A percentile compares a stretch with the other conserved stretches of the same genome.
Conservation (phyloP, 2,888 invertebrate genomes). For the Antheraea assamensis region DNA sequence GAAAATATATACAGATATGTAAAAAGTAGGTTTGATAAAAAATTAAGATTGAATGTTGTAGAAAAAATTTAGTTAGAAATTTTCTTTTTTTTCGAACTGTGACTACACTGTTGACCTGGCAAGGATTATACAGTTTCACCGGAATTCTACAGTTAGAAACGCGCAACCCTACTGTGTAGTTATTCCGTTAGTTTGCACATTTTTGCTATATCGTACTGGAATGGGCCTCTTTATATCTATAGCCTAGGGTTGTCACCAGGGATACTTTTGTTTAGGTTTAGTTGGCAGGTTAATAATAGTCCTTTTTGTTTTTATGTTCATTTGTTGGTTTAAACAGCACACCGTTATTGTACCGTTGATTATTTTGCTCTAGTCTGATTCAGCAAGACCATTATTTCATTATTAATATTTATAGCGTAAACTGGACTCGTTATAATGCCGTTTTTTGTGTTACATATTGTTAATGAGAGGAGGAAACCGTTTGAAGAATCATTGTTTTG, state of each 20-base stretch:
- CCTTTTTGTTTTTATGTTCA: not conserved
- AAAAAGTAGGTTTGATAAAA: too few species aligned
- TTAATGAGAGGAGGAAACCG: not conserved
- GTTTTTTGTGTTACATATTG: not conserved
- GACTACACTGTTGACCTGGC: too few species aligned
- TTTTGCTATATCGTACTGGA: slow-evolving; percentile 51
- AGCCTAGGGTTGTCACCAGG: slow-evolving; percentile 7
- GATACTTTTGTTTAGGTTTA: not conserved
- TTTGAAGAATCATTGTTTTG: not conserved
- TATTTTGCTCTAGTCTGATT: not conserved
- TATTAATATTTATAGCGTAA: not conserved
- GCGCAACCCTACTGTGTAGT: slow-evolving; percentile 27
- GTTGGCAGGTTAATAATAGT: not conserved
- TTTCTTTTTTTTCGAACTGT: too few species aligned
- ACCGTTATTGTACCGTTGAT: not conserved
- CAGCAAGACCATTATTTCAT: not conserved
- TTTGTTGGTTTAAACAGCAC: not conserved
- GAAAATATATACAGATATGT: too few species aligned
- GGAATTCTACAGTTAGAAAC: not conserved
- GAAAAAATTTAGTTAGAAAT: too few species aligned
- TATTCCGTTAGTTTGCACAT: slow-evolving; percentile 73
- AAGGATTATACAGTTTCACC: too few species aligned
- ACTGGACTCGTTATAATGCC: not conserved
- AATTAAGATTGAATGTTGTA: too few species aligned
- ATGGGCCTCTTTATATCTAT: slow-evolving; percentile 24